A percentile compares a stretch with the other conserved stretches of the same genome.
phyloP scores from a whole-genome alignment of 1,140 invertebrate species.

The Papilio glaucus region DNA sequence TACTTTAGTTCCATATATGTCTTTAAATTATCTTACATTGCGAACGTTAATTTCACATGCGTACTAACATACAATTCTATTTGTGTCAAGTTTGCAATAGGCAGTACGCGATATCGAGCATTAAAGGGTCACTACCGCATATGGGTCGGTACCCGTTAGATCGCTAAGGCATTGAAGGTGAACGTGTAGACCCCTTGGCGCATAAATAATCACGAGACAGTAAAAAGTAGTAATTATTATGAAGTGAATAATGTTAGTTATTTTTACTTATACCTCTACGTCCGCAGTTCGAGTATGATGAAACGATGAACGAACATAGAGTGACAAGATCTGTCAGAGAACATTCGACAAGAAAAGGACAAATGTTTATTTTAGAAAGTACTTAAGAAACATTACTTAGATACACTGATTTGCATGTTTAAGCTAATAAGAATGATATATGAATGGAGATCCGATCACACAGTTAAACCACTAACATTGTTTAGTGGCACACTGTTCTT shows the following conservation, averaged over 20 bases:
- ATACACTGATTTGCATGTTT: no score
- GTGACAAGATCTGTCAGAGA: no score
- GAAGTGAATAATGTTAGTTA: background rate
- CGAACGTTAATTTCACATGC: background rate
- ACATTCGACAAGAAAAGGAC: no score
- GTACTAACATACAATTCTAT: background rate
- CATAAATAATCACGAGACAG: background rate
- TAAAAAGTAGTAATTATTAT: constrained; percentile 3
- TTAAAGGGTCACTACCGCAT: constrained; percentile 21
- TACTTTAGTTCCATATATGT: background rate
- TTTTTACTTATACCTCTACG: background rate
- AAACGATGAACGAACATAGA: no score
- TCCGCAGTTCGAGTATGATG: no score
- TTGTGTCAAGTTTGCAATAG: constrained; percentile 24
- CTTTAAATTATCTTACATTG: background rate
- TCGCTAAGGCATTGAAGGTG: constrained; percentile 19
- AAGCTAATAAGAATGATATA: no score
- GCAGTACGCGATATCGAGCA: background rate
- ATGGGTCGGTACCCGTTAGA: constrained; percentile 16
- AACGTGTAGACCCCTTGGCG: background rate
- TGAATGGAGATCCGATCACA: no score
- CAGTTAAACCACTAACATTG: no score
- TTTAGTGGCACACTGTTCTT: no score
- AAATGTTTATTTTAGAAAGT: no score
- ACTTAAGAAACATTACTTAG: no score